Evolutionary conservation across 2,113 vertebrate genomes (phyloP).

Genomic region (Menura novaehollandiae): DNA sequence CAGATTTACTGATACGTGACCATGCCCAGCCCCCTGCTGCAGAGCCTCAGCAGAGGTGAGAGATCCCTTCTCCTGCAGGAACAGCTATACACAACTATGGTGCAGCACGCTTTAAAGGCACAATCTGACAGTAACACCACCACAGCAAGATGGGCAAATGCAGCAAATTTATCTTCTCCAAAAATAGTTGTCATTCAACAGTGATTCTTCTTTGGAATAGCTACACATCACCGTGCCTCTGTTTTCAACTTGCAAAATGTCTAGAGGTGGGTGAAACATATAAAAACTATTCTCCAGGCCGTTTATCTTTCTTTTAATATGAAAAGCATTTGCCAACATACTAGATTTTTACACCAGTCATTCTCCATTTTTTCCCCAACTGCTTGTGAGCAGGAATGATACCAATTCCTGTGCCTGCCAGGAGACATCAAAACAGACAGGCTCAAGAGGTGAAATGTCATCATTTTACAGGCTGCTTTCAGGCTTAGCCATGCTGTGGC

Average conservation of each 20-base stretch:
- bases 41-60: background rate
- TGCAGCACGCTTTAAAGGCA: background rate
- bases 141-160: background rate
- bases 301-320: background rate
- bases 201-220: background rate
- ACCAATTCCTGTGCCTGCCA: background rate
- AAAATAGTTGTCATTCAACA: background rate
- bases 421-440: background rate
- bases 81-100: background rate
- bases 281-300: background rate
- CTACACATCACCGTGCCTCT: background rate
- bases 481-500: background rate
- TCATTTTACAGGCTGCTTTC: background rate
- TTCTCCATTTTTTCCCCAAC: background rate
- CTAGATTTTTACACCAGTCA: background rate
- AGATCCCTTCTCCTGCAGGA: background rate
- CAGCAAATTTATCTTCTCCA: background rate
- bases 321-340: background rate
- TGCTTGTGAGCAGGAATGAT: background rate
- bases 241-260: background rate
- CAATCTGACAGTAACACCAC: background rate
- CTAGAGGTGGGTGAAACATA: background rate
- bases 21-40: background rate
- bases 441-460: background rate
- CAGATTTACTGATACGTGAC: rapidly evolving